phyloP scores from a whole-genome alignment of 2,888 invertebrate genomes.

The Eucera pruinosa region DNA sequence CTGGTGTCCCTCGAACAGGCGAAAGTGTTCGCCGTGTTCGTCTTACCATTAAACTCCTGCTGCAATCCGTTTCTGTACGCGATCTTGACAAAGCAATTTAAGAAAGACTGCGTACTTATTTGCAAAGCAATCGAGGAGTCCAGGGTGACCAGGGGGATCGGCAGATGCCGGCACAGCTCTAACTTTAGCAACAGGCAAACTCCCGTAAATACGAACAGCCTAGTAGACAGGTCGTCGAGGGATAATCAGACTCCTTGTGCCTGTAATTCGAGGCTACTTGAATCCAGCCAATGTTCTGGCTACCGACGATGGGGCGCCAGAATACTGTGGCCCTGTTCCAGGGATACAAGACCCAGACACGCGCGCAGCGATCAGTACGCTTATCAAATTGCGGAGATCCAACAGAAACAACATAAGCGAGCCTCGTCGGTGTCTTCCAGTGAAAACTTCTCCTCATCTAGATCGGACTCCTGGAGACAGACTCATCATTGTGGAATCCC shows the following conservation, averaged over 20 bases:
- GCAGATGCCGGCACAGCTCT: constrained; percentile 93
- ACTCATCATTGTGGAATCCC: constrained; percentile 91
- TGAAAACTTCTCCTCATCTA: constrained; percentile 92
- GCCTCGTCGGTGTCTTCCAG: constrained; percentile 94
- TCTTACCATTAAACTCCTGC: constrained; percentile 97
- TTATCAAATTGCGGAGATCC: constrained; percentile 91
- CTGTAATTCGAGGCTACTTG: constrained; percentile 86
- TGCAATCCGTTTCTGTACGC: constrained; percentile 99
- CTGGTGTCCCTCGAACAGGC: constrained; percentile 97
- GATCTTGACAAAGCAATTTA: constrained; percentile 98
- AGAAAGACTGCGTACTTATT: constrained; percentile 97
- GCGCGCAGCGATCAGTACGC: constrained; percentile 88
- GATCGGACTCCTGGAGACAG: constrained; percentile 94
- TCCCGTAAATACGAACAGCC: constrained; percentile 93
- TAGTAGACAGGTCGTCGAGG: constrained; percentile 91
- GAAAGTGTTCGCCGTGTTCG: constrained; percentile 97
- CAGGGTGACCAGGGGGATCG: constrained; percentile 94
- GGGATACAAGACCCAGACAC: constrained; percentile 83
- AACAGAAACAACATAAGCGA: constrained; percentile 90
- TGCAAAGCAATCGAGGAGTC: constrained; percentile 98
- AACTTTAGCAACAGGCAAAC: constrained; percentile 95
- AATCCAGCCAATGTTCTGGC: constrained; percentile 73
- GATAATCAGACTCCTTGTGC: constrained; percentile 88
- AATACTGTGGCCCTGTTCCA: constrained; percentile 84
- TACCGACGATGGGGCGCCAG: constrained; percentile 73